phyloP scores from a whole-genome alignment of 2,888 invertebrate genomes.

The Amorpha juglandis region DNA sequence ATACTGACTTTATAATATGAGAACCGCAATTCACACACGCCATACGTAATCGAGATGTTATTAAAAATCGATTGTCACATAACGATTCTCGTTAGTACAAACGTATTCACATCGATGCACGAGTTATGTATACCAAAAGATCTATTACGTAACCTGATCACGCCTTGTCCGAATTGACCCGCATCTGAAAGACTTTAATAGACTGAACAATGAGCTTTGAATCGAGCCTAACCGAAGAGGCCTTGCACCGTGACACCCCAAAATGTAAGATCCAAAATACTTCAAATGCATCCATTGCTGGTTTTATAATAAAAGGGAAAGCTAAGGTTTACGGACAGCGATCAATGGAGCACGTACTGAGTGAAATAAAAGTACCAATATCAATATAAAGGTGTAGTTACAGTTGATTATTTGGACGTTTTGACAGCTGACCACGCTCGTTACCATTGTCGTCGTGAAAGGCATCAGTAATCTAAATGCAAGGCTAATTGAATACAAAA shows the following conservation, averaged over 20 bases:
- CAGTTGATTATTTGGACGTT: constrained; percentile 81
- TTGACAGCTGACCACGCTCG: constrained; percentile 84
- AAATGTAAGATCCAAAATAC: constrained; percentile 36
- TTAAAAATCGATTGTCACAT: constrained; percentile 40
- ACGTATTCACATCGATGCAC: constrained; percentile 57
- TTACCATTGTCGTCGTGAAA: constrained; percentile 83
- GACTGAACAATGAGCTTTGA: constrained; percentile 74
- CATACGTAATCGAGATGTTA: constrained; percentile 25
- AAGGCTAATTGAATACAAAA: constrained; percentile 84
- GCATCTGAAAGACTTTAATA: constrained; percentile 79
- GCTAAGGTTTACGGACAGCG: constrained; percentile 5
- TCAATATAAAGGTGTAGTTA: constrained; percentile 41
- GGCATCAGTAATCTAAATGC: constrained; percentile 80
- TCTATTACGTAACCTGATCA: constrained; percentile 73
- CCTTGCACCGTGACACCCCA: constrained; percentile 37
- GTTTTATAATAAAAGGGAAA: neutral
- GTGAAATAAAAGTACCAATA: constrained; percentile 36
- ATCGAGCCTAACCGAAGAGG: constrained; percentile 56
- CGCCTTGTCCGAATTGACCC: constrained; percentile 72
- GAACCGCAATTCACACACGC: constrained; percentile 21
- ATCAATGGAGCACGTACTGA: constrained; percentile 36
- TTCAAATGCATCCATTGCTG: constrained; percentile 44
- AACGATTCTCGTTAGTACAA: constrained; percentile 53
- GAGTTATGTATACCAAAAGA: constrained; percentile 58
- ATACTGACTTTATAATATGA: constrained; percentile 7